phyloP scores from a whole-genome alignment of 2,113 vertebrate genomes.

The Mormyrus lacerda region DNA sequence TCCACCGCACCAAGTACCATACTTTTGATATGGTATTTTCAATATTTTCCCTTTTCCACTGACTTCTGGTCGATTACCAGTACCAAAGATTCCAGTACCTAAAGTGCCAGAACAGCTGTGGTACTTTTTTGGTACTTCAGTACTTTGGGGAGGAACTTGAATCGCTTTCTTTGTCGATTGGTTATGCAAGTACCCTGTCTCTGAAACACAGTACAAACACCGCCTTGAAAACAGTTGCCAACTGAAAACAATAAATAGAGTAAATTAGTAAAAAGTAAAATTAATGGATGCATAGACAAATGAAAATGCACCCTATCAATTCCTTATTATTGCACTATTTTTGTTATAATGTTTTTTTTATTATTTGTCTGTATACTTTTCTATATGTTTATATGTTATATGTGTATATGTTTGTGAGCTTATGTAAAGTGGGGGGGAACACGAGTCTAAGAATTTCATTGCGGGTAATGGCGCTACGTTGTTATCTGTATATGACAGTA shows the following conservation, averaged over 20 bases:
- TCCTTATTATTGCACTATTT: too few relatives aligned
- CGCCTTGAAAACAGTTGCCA: background rate
- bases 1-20: background rate
- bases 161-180: background rate
- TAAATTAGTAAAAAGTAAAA: background rate
- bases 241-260: background rate
- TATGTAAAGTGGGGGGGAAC: too few relatives aligned
- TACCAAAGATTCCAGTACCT: background rate
- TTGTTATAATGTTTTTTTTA: too few relatives aligned
- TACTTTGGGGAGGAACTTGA: background rate
- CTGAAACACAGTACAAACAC: background rate
- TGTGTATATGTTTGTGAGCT: too few relatives aligned
- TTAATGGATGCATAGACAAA: background rate
- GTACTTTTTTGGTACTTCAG: background rate
- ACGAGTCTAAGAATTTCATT: too few relatives aligned
- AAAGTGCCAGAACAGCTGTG: background rate
- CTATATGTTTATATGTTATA: too few relatives aligned
- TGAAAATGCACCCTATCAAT: background rate
- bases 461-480: too few relatives aligned
- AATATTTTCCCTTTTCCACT: background rate
- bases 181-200: background rate
- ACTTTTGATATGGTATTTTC: background rate
- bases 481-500: too few relatives aligned
- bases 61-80: background rate
- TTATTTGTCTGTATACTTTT: too few relatives aligned